Percentiles rank a stretch among this genome's conserved stretches.
Evolutionary conservation across 2,888 invertebrate genomes (phyloP).

Genomic region (Gari tellinella): DNA sequence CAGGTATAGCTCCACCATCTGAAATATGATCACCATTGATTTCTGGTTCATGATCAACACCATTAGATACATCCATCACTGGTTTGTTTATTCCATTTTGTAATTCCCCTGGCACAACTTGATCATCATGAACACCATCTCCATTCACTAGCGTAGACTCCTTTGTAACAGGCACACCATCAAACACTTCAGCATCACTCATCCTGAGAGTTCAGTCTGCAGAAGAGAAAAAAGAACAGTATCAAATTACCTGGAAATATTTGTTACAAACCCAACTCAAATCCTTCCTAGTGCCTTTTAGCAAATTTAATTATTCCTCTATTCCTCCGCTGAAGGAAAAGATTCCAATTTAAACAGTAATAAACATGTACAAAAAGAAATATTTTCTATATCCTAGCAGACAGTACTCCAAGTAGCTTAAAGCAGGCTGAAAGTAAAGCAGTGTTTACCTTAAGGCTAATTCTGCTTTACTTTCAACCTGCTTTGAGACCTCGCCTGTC

Average conservation of each 20-base stretch:
- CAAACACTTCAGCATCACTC: slow-evolving; percentile 53
- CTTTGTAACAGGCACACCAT: slow-evolving; percentile 52
- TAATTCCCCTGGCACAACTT: slow-evolving; percentile 7
- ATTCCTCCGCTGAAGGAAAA: no score
- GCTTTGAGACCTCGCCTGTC: no score
- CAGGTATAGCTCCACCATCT: slow-evolving; percentile 22
- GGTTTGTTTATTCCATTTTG: slow-evolving; percentile 46
- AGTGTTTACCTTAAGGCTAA: no score
- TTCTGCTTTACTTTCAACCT: no score
- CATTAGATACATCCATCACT: slow-evolving; percentile 25
- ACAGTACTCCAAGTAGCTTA: no score
- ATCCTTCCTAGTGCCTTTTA: no score
- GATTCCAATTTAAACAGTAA: no score
- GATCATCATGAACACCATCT: slow-evolving; percentile 23
- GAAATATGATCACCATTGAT: slow-evolving; percentile 32
- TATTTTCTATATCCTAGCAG: no score
- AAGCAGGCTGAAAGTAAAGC: no score
- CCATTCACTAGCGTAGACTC: slow-evolving; percentile 47
- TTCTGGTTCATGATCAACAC: slow-evolving; percentile 25
- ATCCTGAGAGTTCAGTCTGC: slow-evolving; percentile 35
- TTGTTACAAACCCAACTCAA: no score
- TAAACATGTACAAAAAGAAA: no score
- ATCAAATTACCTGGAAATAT: background rate
- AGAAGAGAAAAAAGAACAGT: slow-evolving; percentile 2
- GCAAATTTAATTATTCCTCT: no score